Evolutionary conservation across 2,113 vertebrate species (phyloP), one percentile per base, ranked within the genome.

Genomic region (Poicephalus meyeri): DNA sequence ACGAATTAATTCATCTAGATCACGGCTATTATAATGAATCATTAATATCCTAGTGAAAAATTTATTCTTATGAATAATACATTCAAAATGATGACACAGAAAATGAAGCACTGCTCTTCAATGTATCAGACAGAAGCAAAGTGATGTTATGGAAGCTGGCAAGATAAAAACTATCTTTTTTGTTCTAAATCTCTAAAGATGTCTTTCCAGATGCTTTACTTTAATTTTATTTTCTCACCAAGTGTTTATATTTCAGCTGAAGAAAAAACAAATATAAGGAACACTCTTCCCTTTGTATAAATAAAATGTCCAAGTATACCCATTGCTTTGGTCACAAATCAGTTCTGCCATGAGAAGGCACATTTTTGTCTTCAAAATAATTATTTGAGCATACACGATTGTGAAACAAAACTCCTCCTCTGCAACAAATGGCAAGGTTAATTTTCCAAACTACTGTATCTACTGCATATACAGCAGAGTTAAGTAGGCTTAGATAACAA

Each of bases 21-120:
- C 91, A 96, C 89, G 95, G 91, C 91, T 98, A 97, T 96, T 95
- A 95, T 69, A 96, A 98, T 98, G 95, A 97, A 98, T 97, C 89
- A 98, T 98, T 98, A 97, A 98, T 97, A 97, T 50, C 80, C 42
- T 72, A 91, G 93, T 97, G 79, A 95, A 98, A 97, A 97, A 96
- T 97, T 97, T 89, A 98, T 97, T 82, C 56, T 65, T 85, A 95
- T 97, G 97, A 98, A 97, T 97, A 97, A 97, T 96, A 86, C 61
- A 89, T 97, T 96, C 82, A 89, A 84, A 96, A 97, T 90, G 92
- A 98, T 96, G 95, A 97, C 64, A 91, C 50, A 91, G 92, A 97
- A 96, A 97, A 96, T 97, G 95, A 98, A 98, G 81, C 82, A 96
- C 91, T 96, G 93, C 69, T 97, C 88, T 92, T 68, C 88, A 93